Evolutionary conservation across 2,113 vertebrate species (phyloP).

Genomic region (Salvelinus sp.): DNA sequence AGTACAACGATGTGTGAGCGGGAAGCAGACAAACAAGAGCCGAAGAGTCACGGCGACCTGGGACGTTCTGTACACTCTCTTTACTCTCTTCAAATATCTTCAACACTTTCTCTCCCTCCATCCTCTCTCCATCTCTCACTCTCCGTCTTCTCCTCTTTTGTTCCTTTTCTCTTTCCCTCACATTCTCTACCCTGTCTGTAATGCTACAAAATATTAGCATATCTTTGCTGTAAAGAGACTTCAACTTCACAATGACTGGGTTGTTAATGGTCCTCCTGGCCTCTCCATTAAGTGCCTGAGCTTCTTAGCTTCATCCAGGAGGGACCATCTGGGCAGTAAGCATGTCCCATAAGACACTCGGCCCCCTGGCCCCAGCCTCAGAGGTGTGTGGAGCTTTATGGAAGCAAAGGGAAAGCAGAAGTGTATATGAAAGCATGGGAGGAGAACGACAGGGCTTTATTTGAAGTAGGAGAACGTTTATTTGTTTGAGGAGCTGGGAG

Average conservation of each 20-base stretch:
- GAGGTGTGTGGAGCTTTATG: constrained; percentile 40
- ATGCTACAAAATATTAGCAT: constrained; percentile 67
- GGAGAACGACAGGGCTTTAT: constrained; percentile 44
- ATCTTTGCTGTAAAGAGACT: constrained; percentile 58
- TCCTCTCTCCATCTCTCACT: constrained; percentile 27
- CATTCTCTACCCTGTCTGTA: constrained; percentile 41
- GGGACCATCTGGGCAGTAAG: constrained; percentile 71
- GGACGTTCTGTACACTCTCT: constrained; percentile 26
- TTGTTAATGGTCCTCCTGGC: constrained; percentile 72
- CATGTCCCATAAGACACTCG: constrained; percentile 16
- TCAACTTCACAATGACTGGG: constrained; percentile 70
- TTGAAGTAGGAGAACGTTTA: constrained; percentile 59
- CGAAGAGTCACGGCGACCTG: constrained; percentile 42
- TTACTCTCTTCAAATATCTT: constrained; percentile 2
- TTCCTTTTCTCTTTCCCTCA: constrained; percentile 21
- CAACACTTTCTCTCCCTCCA: not conserved
- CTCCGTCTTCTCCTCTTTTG: constrained; percentile 23
- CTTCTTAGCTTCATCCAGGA: constrained; percentile 61
- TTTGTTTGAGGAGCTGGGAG: constrained; percentile 62
- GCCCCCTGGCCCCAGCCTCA: constrained; percentile 38
- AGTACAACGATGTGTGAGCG: not conserved
- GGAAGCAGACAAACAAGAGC: constrained; percentile 35
- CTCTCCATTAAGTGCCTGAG: constrained; percentile 58
- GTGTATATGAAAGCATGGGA: constrained; percentile 53
- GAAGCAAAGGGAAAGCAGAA: constrained; percentile 45